A percentile compares a stretch with the other conserved stretches of the same genome.
phyloP scores from a whole-genome alignment of 2,888 invertebrate species.

The Ophion ellenae region DNA sequence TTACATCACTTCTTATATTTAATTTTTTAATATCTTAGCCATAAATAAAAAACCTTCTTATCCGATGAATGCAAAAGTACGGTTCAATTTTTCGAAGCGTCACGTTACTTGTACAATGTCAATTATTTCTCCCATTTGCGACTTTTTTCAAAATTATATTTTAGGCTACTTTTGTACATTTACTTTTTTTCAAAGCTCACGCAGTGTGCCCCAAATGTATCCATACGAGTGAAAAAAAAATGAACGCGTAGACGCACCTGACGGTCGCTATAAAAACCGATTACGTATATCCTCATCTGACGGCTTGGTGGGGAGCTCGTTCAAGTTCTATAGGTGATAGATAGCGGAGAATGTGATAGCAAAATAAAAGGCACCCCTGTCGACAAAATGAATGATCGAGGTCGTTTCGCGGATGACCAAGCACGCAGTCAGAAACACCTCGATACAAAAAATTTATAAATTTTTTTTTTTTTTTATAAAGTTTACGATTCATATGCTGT shows the following conservation, averaged over 20 bases:
- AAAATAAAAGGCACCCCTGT: background rate
- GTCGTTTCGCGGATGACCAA: background rate
- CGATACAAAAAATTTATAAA: background rate
- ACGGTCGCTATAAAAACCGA: background rate
- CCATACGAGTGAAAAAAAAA: background rate
- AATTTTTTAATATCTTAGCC: no score
- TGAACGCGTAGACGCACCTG: no score
- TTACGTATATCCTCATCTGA: background rate
- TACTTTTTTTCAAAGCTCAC: no score
- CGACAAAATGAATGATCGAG: conserved; percentile 5
- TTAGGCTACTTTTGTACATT: no score
- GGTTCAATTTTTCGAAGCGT: no score
- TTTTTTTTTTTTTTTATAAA: no score
- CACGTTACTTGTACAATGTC: background rate
- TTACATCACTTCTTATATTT: no score
- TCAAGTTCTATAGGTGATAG: background rate
- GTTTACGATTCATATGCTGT: no score
- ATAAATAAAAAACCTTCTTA: no score
- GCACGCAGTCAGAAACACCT: background rate
- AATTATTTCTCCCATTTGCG: background rate
- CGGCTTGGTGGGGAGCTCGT: background rate
- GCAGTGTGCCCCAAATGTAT: no score
- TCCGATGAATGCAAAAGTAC: no score
- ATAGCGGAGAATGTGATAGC: conserved; percentile 6
- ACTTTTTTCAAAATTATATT: background rate